Evolutionary conservation across 2,888 invertebrate genomes (phyloP).

Genomic region (Nemurella pictetii): DNA sequence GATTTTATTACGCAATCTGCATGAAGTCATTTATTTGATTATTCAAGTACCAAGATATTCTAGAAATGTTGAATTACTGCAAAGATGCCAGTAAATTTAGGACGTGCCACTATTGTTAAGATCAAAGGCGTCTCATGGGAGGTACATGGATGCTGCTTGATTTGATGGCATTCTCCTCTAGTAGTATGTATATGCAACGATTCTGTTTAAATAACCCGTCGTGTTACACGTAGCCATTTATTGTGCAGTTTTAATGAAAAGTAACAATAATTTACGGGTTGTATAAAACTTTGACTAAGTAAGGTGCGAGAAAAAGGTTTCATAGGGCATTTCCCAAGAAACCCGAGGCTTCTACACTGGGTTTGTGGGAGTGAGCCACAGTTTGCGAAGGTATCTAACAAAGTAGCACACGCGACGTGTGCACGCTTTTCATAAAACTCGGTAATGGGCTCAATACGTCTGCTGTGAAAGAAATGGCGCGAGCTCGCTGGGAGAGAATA

Average conservation of each 20-base stretch:
- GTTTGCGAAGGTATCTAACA: too few relatives aligned
- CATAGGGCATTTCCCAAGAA: not conserved
- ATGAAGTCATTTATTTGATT: not conserved
- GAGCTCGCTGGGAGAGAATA: too few relatives aligned
- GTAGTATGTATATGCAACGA: not conserved
- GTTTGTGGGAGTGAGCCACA: too few relatives aligned
- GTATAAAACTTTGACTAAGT: not conserved
- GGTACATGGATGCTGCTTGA: not conserved
- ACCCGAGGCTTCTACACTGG: too few relatives aligned
- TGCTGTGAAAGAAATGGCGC: too few relatives aligned
- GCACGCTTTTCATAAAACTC: too few relatives aligned
- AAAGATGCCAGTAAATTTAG: not conserved
- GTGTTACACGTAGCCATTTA: not conserved
- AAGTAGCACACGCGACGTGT: too few relatives aligned
- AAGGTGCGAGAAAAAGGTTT: not conserved
- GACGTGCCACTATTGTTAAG: not conserved
- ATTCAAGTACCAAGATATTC: not conserved
- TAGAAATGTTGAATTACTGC: not conserved
- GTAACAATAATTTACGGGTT: not conserved
- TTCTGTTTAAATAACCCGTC: not conserved
- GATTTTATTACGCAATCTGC: not conserved
- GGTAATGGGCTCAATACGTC: too few relatives aligned
- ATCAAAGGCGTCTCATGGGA: not conserved
- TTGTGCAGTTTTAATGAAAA: not conserved
- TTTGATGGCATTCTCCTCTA: not conserved